A percentile compares a stretch with the other conserved stretches of the same genome.
phyloP scores from a whole-genome alignment of 2,113 vertebrate genomes.

The Neotragus moschatus region DNA sequence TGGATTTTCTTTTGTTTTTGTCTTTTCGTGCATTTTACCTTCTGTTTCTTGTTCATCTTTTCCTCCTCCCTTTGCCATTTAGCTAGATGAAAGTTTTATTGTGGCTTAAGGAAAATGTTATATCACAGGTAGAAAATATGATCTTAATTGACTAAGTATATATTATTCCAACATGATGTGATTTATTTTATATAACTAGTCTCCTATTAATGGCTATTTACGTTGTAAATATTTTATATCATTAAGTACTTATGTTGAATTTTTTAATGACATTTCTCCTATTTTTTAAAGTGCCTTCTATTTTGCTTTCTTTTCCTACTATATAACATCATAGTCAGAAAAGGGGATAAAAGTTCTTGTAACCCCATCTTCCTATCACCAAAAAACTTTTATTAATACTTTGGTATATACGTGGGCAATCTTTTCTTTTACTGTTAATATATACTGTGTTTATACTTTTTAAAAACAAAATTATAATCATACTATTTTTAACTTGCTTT shows the following conservation, averaged over 20 bases:
- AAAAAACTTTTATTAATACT: not conserved
- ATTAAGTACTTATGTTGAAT: not conserved
- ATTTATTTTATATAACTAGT: not conserved
- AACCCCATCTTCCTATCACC: not conserved
- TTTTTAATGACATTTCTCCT: not conserved
- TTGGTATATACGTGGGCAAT: not conserved
- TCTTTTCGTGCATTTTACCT: not conserved
- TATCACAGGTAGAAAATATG: not conserved
- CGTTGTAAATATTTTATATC: not conserved
- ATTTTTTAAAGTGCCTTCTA: not conserved
- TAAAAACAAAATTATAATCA: not conserved
- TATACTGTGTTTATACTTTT: not conserved
- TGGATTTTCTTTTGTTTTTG: not conserved
- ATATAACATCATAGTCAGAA: not conserved
- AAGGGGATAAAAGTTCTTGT: not conserved
- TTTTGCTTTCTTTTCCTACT: not conserved
- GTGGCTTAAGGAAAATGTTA: not conserved
- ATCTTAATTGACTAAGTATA: not conserved
- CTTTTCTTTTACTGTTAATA: not conserved
- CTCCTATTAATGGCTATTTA: not conserved
- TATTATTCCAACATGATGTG: not conserved
- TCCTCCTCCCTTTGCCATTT: not conserved
- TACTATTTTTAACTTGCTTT: not conserved
- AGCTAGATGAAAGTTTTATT: constrained; percentile 4
- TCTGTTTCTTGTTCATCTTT: not conserved